Evolutionary conservation across 2,888 invertebrate species (phyloP).

Genomic region (Idaea dimidiata): DNA sequence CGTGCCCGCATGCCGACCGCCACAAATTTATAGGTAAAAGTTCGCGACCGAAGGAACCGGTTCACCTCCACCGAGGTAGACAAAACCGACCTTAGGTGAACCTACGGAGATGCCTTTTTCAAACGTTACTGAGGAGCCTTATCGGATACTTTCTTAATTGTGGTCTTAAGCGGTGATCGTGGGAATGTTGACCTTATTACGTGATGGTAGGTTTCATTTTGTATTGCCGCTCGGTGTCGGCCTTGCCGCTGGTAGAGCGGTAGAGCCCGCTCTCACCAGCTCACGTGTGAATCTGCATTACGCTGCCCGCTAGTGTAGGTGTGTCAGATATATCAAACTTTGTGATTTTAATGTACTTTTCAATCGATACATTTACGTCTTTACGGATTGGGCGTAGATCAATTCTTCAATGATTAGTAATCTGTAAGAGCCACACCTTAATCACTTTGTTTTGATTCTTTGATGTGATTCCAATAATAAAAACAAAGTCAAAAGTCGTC

Average conservation of each 20-base stretch:
- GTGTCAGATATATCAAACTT: constrained; percentile 56
- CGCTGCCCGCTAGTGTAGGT: constrained; percentile 66
- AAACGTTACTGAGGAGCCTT: constrained; percentile 43
- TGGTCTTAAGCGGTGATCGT: constrained; percentile 55
- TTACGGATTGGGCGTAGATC: constrained; percentile 70
- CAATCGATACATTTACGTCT: constrained; percentile 57
- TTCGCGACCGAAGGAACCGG: constrained; percentile 78
- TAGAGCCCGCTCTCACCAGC: constrained; percentile 78
- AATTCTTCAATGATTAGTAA: constrained; percentile 54
- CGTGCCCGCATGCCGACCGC: constrained; percentile 66
- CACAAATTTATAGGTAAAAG: constrained; percentile 82
- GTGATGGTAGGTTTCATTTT: constrained; percentile 56
- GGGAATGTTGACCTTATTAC: constrained; percentile 69
- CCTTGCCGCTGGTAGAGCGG: constrained; percentile 77
- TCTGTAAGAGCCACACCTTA: constrained; percentile 67
- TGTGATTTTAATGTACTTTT: constrained; percentile 58
- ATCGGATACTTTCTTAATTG: constrained; percentile 80
- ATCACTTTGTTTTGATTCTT: constrained; percentile 38
- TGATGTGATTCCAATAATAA: constrained; percentile 25
- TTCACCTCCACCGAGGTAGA: constrained; percentile 40
- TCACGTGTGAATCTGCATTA: constrained; percentile 78
- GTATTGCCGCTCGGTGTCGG: constrained; percentile 60
- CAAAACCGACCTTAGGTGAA: constrained; percentile 52
- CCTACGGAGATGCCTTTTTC: constrained; percentile 51
- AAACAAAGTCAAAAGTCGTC: not conserved